Conservation (phyloP, 2,797 vertebrate species). For the Macropodus opercularis region DNA sequence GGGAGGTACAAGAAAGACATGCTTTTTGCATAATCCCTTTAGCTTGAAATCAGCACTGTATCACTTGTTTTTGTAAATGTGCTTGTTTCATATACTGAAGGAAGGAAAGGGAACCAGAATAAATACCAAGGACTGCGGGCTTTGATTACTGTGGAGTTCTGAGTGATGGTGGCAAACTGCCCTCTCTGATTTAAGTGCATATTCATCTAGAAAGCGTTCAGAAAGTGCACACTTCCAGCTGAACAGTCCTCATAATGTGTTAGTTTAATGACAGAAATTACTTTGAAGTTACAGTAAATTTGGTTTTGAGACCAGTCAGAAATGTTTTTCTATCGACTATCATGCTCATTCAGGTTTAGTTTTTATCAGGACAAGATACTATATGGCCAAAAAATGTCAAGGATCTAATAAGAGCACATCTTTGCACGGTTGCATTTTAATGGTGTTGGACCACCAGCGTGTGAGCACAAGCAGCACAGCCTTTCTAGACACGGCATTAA, state of each 20-base stretch:
- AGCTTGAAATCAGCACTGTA: slow-evolving; percentile 62
- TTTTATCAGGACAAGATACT: too few species aligned
- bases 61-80: slow-evolving; percentile 59
- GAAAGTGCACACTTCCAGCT: neutral
- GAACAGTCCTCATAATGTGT: slow-evolving; percentile 9
- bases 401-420: neutral
- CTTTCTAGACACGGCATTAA: slow-evolving; percentile 48
- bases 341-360: neutral
- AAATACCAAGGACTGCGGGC: slow-evolving; percentile 29
- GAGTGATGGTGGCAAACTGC: slow-evolving; percentile 29
- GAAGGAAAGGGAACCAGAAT: slow-evolving; percentile 31
- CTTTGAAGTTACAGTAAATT: slow-evolving; percentile 1
- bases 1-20: slow-evolving; percentile 62
- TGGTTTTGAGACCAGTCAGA: neutral
- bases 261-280: slow-evolving; percentile 14
- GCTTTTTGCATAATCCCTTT: slow-evolving; percentile 68
- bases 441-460: slow-evolving; percentile 3
- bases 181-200: slow-evolving; percentile 33
- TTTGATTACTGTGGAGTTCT: slow-evolving; percentile 59
- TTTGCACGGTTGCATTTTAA: neutral
- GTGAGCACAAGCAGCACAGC: slow-evolving; percentile 13
- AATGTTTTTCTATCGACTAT: slow-evolving; percentile 3
- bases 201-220: slow-evolving; percentile 33
- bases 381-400: neutral
- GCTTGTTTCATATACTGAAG: slow-evolving; percentile 53